Evolutionary conservation across 2,888 invertebrate genomes (phyloP), one percentile per base, ranked within the genome.

Genomic region (Zygogramma bicolorata): DNA sequence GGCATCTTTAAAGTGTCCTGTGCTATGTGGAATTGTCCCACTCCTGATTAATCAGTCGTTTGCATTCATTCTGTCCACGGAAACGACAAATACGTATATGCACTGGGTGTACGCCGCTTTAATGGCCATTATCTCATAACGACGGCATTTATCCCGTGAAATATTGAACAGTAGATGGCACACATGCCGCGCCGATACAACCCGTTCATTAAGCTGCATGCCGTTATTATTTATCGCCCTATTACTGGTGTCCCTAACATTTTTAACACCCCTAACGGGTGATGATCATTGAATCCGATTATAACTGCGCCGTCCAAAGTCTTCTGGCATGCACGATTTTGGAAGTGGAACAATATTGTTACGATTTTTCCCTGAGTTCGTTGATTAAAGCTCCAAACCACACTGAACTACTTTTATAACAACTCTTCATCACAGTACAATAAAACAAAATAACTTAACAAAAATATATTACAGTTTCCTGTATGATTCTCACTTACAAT

Each of bases 101-200:
- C 82, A 81, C 80, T 81, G 81, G 81, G 80, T 82, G 79, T 78
- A 80, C 77, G 80, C 79, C 77, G 82, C 80, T 85, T 83, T 85
- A 85, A 85, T 84, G 80, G 83, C 85, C 83, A 85, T 85, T 85
- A 85, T 85, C 85, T 85, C 84, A 83, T 85, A 85, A 85, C 84
- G 79, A 82, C 79, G 81, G 81, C 82, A 83, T 85, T 85, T 85
- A 82, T 81, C 80, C 79, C 65, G 81, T 85, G 83, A 85, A 85
- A 84, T 85, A 85, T 85, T 83, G 83, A 83, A 82, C 82, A 82
- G 80, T 83, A 80, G 83, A 83, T 83, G 81, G 82, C 82, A 82
- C 82, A 82, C 81, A 83, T 82, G 82, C 82, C 81, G 79, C 77
- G 81, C 79, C 80, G 81, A 81, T 81, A 81, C 80, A 81, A 79